Evolutionary conservation across 2,113 vertebrate species (phyloP).

Genomic region (Nothoprocta perdicaria): DNA sequence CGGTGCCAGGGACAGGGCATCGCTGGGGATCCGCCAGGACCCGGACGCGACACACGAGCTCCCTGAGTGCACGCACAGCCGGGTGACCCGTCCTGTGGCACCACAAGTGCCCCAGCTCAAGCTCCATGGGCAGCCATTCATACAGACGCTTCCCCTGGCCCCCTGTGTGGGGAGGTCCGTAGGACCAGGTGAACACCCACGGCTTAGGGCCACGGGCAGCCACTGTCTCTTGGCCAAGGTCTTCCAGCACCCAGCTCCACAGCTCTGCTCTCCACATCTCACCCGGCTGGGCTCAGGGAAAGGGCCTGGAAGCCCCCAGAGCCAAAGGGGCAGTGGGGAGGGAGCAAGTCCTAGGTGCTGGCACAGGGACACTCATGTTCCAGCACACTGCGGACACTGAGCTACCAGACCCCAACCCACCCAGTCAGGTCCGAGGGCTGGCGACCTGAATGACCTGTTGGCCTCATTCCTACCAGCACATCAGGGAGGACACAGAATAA

Average conservation of each 20-base stretch:
- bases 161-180: not conserved
- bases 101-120: not conserved
- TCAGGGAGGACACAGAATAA: not conserved
- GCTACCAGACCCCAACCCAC: not conserved
- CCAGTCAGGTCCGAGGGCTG: not conserved
- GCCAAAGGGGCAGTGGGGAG: not conserved
- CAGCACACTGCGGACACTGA: fast-evolving
- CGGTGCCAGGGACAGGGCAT: not conserved
- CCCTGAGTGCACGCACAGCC: not conserved
- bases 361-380: not conserved
- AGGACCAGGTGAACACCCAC: not conserved
- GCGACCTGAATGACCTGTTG: not conserved
- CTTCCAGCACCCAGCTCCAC: not conserved
- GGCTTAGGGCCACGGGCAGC: not conserved
- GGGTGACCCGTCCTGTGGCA: fast-evolving
- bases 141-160: not conserved
- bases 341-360: fast-evolving
- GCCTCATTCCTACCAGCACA: not conserved
- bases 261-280: not conserved
- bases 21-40: not conserved
- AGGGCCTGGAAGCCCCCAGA: not conserved
- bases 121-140: not conserved
- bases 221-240: not conserved
- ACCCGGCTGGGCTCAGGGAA: fast-evolving
- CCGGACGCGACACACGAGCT: not conserved